phyloP scores from a whole-genome alignment of 2,797 vertebrate genomes.

The Peromyscus eremicus region DNA sequence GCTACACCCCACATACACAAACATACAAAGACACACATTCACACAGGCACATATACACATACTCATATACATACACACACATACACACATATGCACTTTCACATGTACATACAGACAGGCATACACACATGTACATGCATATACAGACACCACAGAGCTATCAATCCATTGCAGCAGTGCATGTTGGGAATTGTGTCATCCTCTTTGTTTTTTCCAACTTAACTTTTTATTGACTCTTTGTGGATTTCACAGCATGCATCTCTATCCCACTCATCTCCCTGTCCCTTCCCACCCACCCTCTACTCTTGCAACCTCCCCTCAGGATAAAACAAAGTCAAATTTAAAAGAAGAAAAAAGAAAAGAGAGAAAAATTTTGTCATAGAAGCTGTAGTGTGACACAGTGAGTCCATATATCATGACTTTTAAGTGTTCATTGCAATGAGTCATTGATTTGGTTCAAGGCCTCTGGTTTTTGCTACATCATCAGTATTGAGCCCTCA shows the following conservation, averaged over 20 bases:
- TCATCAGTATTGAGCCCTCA: not conserved
- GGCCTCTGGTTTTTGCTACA: not conserved
- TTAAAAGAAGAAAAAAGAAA: not conserved
- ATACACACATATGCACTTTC: not conserved
- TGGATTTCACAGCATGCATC: not conserved
- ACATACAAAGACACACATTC: not conserved
- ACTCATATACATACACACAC: no score
- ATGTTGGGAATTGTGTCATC: not conserved
- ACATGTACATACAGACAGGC: not conserved
- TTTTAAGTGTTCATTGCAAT: not conserved
- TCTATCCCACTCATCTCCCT: not conserved
- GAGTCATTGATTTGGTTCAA: not conserved
- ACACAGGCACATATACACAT: not conserved
- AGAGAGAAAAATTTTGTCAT: not conserved
- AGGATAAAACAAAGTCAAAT: not conserved
- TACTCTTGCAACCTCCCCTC: not conserved
- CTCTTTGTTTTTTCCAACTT: not conserved
- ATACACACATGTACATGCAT: not conserved
- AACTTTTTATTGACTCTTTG: not conserved
- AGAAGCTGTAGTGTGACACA: not conserved
- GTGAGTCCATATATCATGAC: not conserved
- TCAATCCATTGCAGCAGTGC: not conserved
- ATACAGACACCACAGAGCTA: not conserved
- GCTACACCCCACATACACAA: not conserved
- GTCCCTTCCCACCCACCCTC: not conserved